Percentiles rank a stretch among this genome's conserved stretches.
Conservation (phyloP, 2,113 vertebrate genomes). For the Poeciliopsis retropinna region DNA sequence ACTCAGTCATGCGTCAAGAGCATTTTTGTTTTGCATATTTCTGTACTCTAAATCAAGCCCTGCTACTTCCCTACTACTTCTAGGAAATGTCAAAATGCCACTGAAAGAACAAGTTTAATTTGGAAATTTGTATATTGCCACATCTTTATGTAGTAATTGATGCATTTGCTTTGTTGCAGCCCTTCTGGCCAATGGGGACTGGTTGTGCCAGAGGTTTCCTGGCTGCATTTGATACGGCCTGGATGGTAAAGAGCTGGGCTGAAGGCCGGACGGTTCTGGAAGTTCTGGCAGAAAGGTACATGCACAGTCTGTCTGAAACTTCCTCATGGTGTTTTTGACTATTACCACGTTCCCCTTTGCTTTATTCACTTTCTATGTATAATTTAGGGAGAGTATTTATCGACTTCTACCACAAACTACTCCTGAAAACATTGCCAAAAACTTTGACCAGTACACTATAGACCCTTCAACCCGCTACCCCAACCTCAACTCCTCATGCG, state of each 20-base stretch:
- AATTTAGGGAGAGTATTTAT: conserved; percentile 91
- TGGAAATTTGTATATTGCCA: neutral
- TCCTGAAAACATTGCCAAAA: conserved; percentile 95
- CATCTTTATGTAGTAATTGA: neutral
- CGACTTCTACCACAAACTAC: conserved; percentile 95
- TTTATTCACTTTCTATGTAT: neutral
- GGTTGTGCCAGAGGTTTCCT: conserved; percentile 96
- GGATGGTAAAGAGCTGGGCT: conserved; percentile 96
- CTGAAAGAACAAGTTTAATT: too few relatives aligned
- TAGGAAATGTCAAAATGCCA: neutral
- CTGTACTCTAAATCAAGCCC: neutral
- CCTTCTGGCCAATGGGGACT: conserved; percentile 99
- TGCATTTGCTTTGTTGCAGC: conserved; percentile 74
- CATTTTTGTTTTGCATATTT: neutral
- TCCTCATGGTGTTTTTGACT: neutral
- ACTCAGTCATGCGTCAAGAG: neutral
- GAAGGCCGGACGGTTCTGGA: conserved; percentile 86
- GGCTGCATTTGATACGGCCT: conserved; percentile 93
- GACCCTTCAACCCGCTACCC: conserved; percentile 94
- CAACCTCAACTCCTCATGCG: conserved; percentile 90
- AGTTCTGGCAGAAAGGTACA: conserved; percentile 92
- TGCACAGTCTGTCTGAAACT: neutral
- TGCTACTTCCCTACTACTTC: neutral
- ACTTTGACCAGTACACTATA: conserved; percentile 96
- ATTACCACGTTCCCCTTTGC: neutral